These are phyloP conservation scores for Rhamphomyia laevipes DNA, from an alignment of 2,888 invertebrate genomes.

Conservation along the genomic window DNA sequence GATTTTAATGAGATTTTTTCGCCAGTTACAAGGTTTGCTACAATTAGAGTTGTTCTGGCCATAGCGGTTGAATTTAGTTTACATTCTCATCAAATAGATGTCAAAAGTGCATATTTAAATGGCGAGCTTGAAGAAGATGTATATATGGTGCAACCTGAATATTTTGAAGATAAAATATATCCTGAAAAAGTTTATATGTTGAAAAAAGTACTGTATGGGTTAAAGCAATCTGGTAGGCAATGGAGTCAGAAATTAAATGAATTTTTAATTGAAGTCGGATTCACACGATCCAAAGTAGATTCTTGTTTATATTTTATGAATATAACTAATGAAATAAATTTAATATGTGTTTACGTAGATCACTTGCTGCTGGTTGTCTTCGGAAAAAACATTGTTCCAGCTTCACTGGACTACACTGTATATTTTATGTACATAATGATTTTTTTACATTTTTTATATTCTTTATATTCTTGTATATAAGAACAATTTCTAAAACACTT, in stretches of 20 bases:
- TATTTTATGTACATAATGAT: no score
- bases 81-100: slow-evolving; percentile 8
- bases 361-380: no score
- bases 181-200: slow-evolving; percentile 11
- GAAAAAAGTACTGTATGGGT: slow-evolving; percentile 13
- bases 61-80: slow-evolving; percentile 10
- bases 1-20: slow-evolving; percentile 15
- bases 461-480: no score
- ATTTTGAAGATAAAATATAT: slow-evolving; percentile 2
- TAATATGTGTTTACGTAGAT: no score
- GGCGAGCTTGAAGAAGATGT: slow-evolving; percentile 8
- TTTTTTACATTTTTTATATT: no score
- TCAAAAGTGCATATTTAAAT: slow-evolving; percentile 9
- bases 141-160: slow-evolving; percentile 9
- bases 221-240: slow-evolving; percentile 14
- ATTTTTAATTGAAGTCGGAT: slow-evolving; percentile 4
- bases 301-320: no score
- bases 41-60: slow-evolving; percentile 12
- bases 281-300: not conserved
- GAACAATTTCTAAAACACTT: no score
- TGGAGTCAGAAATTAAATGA: slow-evolving; percentile 10
- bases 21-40: slow-evolving; percentile 12
- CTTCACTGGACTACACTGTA: no score
- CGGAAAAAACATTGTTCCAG: no score
- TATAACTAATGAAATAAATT: no score